Conservation (phyloP, 2,113 vertebrate genomes). For the Apodemus sylvaticus region DNA sequence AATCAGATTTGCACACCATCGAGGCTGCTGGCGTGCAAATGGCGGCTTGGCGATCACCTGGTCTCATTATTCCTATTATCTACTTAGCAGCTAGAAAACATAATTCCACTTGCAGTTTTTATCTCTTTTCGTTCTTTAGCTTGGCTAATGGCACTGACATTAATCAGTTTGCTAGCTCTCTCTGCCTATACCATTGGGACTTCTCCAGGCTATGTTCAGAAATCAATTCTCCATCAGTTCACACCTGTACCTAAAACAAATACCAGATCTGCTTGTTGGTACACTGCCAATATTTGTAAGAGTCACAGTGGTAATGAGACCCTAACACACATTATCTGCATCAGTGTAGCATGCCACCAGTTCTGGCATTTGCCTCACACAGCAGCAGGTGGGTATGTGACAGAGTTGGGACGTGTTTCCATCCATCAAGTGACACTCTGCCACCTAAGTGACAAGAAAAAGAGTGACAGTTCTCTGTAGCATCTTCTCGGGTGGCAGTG, state of each 20-base stretch:
- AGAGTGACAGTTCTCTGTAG: fast-evolving
- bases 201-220: slow-evolving; percentile 14
- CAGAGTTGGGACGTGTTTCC: not conserved
- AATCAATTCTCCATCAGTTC: slow-evolving; percentile 50
- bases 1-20: slow-evolving; percentile 25
- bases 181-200: not conserved
- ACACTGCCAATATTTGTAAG: slow-evolving; percentile 53
- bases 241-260: slow-evolving; percentile 67
- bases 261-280: not conserved
- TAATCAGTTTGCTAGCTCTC: not conserved
- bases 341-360: not conserved
- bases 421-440: not conserved
- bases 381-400: not conserved
- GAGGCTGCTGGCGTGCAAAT: slow-evolving; percentile 37
- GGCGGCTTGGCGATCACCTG: slow-evolving; percentile 48
- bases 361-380: not conserved
- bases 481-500: not conserved
- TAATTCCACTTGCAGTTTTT: slow-evolving; percentile 46
- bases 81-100: slow-evolving; percentile 64
- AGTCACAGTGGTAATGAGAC: slow-evolving; percentile 55
- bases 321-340: not conserved
- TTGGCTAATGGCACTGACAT: slow-evolving; percentile 38
- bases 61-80: slow-evolving; percentile 74
- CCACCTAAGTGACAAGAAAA: not conserved
- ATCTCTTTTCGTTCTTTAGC: slow-evolving; percentile 22